Conservation (phyloP, 2,113 vertebrate species). For the Stomatorhinus ivindoensis region DNA sequence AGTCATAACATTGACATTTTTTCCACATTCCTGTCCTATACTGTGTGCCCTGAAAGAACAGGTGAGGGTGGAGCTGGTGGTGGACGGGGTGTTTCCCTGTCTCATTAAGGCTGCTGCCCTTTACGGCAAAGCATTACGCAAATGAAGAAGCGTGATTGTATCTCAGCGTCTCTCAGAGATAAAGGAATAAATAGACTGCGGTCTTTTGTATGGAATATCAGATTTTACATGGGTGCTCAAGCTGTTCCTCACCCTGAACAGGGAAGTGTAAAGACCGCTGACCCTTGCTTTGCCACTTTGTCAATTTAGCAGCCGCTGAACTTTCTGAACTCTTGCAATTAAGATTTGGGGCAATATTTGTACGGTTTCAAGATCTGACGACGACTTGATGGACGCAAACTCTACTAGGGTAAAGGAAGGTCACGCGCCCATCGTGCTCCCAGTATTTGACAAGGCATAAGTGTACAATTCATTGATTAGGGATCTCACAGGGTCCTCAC, state of each 20-base stretch:
- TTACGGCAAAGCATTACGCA: not conserved
- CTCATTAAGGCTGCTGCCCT: not conserved
- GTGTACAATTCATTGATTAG: too few relatives aligned
- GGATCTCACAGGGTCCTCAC: too few relatives aligned
- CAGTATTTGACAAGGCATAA: too few relatives aligned
- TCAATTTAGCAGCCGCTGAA: not conserved
- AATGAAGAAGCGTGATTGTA: not conserved
- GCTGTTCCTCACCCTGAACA: not conserved
- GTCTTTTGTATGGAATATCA: not conserved
- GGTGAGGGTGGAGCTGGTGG: not conserved
- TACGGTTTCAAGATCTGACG: not conserved
- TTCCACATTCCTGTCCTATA: not conserved
- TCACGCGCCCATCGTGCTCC: not conserved
- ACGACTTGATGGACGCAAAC: not conserved
- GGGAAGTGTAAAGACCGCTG: not conserved
- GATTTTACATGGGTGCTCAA: not conserved
- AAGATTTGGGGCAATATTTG: not conserved
- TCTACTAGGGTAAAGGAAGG: not conserved
- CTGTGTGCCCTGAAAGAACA: not conserved
- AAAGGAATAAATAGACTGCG: not conserved
- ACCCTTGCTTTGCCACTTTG: not conserved
- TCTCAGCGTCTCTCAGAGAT: not conserved
- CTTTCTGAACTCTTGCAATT: not conserved
- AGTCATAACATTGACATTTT: not conserved
- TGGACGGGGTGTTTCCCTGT: not conserved